Percentiles rank a stretch among this genome's conserved stretches.
phyloP scores from a whole-genome alignment of 2,113 vertebrate species.

The Monarcha castaneiventris region DNA sequence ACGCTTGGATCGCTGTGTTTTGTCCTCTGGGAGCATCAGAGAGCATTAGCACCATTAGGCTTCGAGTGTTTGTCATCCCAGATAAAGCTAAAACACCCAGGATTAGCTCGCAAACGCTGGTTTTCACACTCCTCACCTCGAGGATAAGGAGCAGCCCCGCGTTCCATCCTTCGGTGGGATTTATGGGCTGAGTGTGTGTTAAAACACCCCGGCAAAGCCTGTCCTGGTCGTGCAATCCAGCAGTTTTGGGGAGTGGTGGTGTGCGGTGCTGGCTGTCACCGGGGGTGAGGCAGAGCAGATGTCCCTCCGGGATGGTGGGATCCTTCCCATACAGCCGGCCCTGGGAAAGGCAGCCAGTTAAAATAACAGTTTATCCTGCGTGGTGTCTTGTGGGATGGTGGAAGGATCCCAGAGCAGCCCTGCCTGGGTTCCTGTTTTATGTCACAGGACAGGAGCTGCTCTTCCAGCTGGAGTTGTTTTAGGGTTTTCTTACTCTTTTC shows the following conservation, averaged over 20 bases:
- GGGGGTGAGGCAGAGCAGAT: background rate
- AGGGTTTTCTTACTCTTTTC: background rate
- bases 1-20: rapidly evolving
- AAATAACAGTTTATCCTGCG: slow-evolving; percentile 56
- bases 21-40: background rate
- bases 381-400: background rate
- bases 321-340: background rate
- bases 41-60: background rate
- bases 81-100: rapidly evolving
- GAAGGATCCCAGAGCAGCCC: slow-evolving; percentile 34
- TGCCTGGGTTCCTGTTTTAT: slow-evolving; percentile 1
- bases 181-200: background rate
- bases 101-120: rapidly evolving
- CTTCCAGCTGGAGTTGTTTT: background rate
- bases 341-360: slow-evolving; percentile 30
- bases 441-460: background rate
- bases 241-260: background rate
- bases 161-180: rapidly evolving
- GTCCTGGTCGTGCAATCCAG: rapidly evolving
- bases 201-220: background rate
- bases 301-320: background rate
- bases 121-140: background rate
- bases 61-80: background rate
- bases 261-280: background rate
- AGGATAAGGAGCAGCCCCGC: background rate